Conservation (phyloP, 1,140 invertebrate genomes). For the Chelonus insularis region DNA sequence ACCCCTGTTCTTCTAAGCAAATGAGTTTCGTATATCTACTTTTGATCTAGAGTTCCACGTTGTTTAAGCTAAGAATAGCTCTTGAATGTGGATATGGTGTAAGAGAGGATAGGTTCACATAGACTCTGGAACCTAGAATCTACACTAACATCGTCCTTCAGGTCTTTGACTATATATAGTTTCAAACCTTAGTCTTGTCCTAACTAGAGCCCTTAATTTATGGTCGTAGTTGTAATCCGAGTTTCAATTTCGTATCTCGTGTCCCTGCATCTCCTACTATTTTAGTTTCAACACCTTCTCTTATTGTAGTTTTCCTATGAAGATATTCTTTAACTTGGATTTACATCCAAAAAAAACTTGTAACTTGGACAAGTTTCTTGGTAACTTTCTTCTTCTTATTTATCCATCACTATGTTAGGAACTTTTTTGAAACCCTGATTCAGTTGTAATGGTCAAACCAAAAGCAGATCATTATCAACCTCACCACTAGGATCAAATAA, state of each 20-base stretch:
- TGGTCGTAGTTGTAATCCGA: slow-evolving; percentile 43
- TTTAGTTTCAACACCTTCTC: not conserved
- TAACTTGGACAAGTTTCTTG: too few species aligned
- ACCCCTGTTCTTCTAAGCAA: not conserved
- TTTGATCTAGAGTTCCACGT: slow-evolving; percentile 34
- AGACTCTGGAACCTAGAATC: not conserved
- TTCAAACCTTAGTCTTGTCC: slow-evolving; percentile 42
- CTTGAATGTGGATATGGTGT: slow-evolving; percentile 23
- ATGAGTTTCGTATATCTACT: slow-evolving; percentile 6
- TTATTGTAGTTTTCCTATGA: not conserved
- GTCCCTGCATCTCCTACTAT: not conserved
- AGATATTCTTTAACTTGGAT: not conserved
- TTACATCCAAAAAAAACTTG: not conserved
- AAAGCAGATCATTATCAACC: too few species aligned
- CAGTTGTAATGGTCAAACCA: too few species aligned
- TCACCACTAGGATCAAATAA: too few species aligned
- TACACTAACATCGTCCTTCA: slow-evolving; percentile 35
- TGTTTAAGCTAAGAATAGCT: slow-evolving; percentile 32
- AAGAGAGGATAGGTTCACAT: slow-evolving; percentile 9
- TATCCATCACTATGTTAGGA: too few species aligned
- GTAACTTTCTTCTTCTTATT: too few species aligned
- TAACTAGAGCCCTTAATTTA: slow-evolving; percentile 52
- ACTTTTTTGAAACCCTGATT: too few species aligned
- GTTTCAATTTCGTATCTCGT: slow-evolving; percentile 43
- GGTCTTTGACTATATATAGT: slow-evolving; percentile 25